phyloP scores from a whole-genome alignment of 30 jellyfish, hydroid and myxozoan species.

The Chrysaora quinquecirrha region DNA sequence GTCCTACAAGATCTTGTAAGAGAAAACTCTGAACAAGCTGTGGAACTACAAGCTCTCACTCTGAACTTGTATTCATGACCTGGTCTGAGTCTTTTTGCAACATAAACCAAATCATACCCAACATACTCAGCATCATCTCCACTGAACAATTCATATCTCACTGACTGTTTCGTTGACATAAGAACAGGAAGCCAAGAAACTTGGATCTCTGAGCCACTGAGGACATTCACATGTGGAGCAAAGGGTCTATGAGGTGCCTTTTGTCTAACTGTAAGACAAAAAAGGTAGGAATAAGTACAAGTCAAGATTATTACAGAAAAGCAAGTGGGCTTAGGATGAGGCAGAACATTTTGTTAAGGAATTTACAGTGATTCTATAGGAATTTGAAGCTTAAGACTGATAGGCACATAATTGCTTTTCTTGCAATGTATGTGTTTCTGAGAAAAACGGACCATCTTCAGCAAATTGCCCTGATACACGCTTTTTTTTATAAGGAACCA shows the following conservation, averaged over 20 bases:
- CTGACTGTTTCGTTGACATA: constrained; percentile 44
- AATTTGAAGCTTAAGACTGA: background rate
- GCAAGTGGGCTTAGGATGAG: background rate
- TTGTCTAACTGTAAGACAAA: constrained; percentile 9
- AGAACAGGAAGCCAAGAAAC: constrained; percentile 89
- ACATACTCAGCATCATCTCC: constrained; percentile 83
- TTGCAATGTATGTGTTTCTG: background rate
- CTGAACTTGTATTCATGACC: constrained; percentile 74
- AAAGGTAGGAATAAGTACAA: too few relatives aligned
- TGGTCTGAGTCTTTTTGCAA: constrained; percentile 81
- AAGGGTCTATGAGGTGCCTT: constrained; percentile 76
- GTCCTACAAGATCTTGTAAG: constrained; percentile 66
- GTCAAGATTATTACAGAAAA: background rate
- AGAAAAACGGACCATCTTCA: background rate
- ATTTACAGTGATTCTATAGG: too few relatives aligned
- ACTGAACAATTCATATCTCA: constrained; percentile 71
- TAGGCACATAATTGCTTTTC: background rate
- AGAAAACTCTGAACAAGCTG: constrained; percentile 84
- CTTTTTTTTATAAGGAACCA: too few relatives aligned
- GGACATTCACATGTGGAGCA: constrained; percentile 79
- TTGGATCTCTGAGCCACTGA: constrained; percentile 71
- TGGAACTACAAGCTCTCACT: constrained; percentile 78
- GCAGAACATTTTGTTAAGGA: background rate
- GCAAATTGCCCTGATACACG: background rate
- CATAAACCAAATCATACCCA: constrained; percentile 83